phyloP scores from a whole-genome alignment of 2,797 vertebrate genomes.

The Sebastes hubbsi region DNA sequence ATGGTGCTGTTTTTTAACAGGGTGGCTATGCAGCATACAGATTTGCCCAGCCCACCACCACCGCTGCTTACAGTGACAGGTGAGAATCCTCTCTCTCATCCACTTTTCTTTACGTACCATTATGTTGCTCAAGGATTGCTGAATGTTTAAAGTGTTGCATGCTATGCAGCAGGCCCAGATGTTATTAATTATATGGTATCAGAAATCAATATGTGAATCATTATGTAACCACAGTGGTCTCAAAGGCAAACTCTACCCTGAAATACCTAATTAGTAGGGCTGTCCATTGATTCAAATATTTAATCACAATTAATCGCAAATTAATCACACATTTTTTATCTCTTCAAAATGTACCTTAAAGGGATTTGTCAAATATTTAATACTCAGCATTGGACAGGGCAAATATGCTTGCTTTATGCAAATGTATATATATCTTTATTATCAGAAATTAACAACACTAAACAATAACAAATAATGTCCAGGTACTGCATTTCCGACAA shows the following conservation, averaged over 20 bases:
- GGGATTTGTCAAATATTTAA: no score
- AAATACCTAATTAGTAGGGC: background rate
- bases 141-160: background rate
- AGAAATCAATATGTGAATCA: background rate
- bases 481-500: no score
- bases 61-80: slow-evolving; percentile 94
- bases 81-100: slow-evolving; percentile 54
- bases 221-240: background rate
- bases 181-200: background rate
- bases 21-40: slow-evolving; percentile 96
- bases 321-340: no score
- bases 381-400: no score
- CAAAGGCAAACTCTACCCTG: background rate
- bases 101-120: background rate
- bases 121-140: background rate
- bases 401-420: no score
- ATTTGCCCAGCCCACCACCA: slow-evolving; percentile 93
- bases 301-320: no score
- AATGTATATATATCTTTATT: no score
- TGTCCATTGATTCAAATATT: no score
- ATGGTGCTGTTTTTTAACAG: slow-evolving; percentile 73
- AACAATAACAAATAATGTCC: no score
- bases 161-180: background rate
- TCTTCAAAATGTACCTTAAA: no score
- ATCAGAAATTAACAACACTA: no score